Evolutionary conservation across 2,797 vertebrate species (phyloP), one percentile per base, ranked within the genome.

Genomic region (Rhincodon typus): DNA sequence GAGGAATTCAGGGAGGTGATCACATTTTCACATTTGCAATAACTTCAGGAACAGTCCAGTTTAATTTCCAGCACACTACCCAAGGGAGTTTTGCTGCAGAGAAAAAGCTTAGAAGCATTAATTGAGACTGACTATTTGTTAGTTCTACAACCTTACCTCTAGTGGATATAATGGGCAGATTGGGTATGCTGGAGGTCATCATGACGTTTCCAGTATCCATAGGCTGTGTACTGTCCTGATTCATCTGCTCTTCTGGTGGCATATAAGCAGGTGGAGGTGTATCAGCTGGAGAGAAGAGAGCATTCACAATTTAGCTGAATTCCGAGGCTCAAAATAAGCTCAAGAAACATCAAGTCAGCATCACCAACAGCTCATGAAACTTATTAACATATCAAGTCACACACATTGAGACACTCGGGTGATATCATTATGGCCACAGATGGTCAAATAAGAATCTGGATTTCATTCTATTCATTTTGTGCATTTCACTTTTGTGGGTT

Each of bases 261-360:
- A 98, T 98, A 96, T 98, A 98, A 30, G 98, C 98, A 96, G 98
- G 98, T 96, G 98, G 98, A 94, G 98, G 98, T 77, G 98, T 98
- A 96, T 98, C 98, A 96, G 98, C 98, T 98, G 95, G n/a, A 13
- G 46, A 17, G 30, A 91, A 46, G 57, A 95, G 34, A 95, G 46
- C 90, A 93, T 42, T 74, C 34, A 50, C 50, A 46, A 77, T 6
- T 94, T 53, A 74, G 53, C 27, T 30, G 7, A 30, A 53, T 95
- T 34, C 50, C 27, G 53, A 42, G 27, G 42, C 23, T 77, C 42
- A 74, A 95, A 74, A 53, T 50, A n/a, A 77, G 50, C 70, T 53
- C 27, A 21, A 77, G 70, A 53, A n/a, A 6, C 50, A 77, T 70
- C 13, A 91, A 84, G 82, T 93, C 94, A 77, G 46, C 30, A 42